Percentiles rank a stretch among this genome's conserved stretches.
Conservation (phyloP, 2,113 vertebrate genomes). For the Bostrychus sinensis region DNA sequence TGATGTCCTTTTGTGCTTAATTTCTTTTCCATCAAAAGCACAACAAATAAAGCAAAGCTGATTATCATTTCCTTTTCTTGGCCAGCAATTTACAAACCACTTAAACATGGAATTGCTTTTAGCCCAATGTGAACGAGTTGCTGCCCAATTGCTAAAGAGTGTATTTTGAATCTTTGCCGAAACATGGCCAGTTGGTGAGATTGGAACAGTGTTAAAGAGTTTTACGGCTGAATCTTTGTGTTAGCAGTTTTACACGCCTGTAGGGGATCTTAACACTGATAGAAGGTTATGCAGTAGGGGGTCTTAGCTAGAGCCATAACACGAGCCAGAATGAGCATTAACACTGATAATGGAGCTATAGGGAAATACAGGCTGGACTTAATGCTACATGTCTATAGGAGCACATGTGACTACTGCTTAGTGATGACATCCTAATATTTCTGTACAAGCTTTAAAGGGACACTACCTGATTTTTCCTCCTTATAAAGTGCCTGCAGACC, state of each 20-base stretch:
- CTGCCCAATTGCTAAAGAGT: constrained; percentile 5
- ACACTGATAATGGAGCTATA: constrained; percentile 13
- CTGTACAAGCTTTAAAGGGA: not conserved
- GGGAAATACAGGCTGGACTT: not conserved
- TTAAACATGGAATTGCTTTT: not conserved
- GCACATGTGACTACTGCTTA: not conserved
- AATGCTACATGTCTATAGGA: not conserved
- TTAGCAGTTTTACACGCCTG: constrained; percentile 16
- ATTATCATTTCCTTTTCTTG: constrained; percentile 3
- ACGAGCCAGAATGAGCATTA: constrained; percentile 6
- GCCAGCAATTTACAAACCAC: constrained; percentile 6
- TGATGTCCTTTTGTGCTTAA: not conserved
- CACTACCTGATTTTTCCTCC: not conserved
- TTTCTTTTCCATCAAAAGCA: constrained; percentile 2
- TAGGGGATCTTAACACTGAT: constrained; percentile 31
- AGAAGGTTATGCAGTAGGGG: constrained; percentile 17
- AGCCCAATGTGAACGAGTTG: constrained; percentile 10
- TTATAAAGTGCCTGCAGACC: too few species aligned
- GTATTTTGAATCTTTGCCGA: constrained; percentile 1
- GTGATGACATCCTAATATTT: not conserved
- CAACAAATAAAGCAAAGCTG: constrained; percentile 7
- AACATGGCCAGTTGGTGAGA: constrained; percentile 18
- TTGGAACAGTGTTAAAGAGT: not conserved
- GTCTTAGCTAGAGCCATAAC: not conserved
- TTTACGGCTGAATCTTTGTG: constrained; percentile 1